Evolutionary conservation across 2,113 vertebrate genomes (phyloP), one percentile per base, ranked within the genome.

Genomic region (Leucoraja erinaceus): DNA sequence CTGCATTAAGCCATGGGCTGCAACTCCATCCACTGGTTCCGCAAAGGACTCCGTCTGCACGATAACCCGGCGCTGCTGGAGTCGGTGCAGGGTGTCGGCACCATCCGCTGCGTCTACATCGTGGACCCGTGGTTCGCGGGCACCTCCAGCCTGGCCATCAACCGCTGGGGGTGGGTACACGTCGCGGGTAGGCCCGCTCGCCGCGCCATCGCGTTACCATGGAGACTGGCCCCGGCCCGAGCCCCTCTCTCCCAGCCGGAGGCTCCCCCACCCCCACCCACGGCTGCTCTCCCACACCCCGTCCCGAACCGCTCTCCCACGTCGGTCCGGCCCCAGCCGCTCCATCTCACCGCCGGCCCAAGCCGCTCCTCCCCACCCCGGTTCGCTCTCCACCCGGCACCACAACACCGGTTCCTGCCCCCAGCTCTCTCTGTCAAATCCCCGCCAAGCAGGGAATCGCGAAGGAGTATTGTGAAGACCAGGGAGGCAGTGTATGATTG

Each of bases 121-220:
- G 96, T 99, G 81, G 98, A 99, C 94, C 98, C 98, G 81, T 99
- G 98, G 98, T 99, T 99, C 94, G 98, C 98, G 0, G 98, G 98
- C n/a, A 99, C 98, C 3, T 99, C 98, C 94, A 99, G 98, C 95
- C 98, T 99, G 84, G 98, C 98, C 79, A 99, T 99, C 97, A 99
- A 98, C 98, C 97, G 98, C 97, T 99, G 98, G 98, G 97, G 98
- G 98, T 99, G 96, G 98, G 77, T 38, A 16, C 1, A 38, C 1
- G 68, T 1, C 6, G 28, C 0, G 63, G 68, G 1, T 3, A 25
- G 31, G 20, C 3, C 10, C 3, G 84, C 16, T n/a, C 76, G 6
- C 16, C 31, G 31, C 8, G 4, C 31, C 12, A 9, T 28, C 1
- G 76, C n/a, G 76, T 61, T 20, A 38, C 88, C 59, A 61, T 63